Percentiles rank a stretch among this genome's conserved stretches.
Evolutionary conservation across 2,113 vertebrate species (phyloP).

Genomic region (Triplophysa siluroides): DNA sequence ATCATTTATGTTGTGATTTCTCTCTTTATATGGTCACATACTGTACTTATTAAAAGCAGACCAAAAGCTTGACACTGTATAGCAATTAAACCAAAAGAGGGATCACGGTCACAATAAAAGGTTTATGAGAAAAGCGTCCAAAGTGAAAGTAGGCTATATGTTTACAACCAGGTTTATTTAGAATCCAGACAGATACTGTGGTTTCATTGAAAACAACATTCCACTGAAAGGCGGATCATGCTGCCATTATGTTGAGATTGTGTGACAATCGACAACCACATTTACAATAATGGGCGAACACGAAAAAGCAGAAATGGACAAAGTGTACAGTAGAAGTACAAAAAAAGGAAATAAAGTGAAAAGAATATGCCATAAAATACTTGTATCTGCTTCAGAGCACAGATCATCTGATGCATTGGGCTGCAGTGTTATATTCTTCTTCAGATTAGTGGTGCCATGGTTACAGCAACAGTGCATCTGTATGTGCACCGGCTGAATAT

Average conservation of each 20-base stretch:
- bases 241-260: not conserved
- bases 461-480: slow-evolving; percentile 9
- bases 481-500: slow-evolving; percentile 8
- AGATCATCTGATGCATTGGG: not conserved
- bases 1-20: not conserved
- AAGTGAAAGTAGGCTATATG: not conserved
- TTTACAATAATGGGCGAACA: not conserved
- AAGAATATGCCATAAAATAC: not conserved
- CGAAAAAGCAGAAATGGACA: not conserved
- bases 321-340: not conserved
- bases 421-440: slow-evolving; percentile 18
- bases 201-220: slow-evolving; percentile 5
- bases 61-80: not conserved
- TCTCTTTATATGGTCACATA: not conserved
- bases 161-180: not conserved
- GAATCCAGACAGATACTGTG: not conserved
- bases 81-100: not conserved
- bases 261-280: not conserved
- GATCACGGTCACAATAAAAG: not conserved
- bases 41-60: not conserved
- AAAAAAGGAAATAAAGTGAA: slow-evolving; percentile 1
- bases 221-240: not conserved
- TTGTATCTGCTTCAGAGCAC: not conserved
- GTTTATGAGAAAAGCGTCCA: not conserved
- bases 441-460: slow-evolving; percentile 25